These are phyloP conservation scores for Anthophora plumipes DNA, from an alignment of 2,888 invertebrate genomes.

Conservation along the genomic window DNA sequence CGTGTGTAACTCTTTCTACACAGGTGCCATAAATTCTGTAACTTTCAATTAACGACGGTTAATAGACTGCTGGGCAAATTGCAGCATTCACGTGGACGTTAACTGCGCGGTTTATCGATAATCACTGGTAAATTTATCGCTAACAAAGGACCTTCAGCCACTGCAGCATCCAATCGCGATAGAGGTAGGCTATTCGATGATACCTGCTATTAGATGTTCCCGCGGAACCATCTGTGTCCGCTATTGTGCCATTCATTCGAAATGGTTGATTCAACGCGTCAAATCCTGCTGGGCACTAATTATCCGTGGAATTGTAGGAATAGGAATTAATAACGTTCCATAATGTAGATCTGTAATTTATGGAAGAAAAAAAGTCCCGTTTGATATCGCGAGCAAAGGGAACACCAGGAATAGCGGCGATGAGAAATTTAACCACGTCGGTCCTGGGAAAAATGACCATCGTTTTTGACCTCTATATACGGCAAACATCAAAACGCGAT, in stretches of 20 bases:
- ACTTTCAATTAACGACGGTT: constrained; percentile 22
- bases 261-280: not conserved
- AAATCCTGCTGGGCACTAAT: not conserved
- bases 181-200: not conserved
- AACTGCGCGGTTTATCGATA: constrained; percentile 2
- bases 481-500: constrained; percentile 21
- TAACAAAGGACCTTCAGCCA: not conserved
- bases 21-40: not conserved
- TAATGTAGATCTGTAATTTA: not conserved
- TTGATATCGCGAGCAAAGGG: not conserved
- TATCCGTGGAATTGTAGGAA: not conserved
- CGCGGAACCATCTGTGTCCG: not conserved
- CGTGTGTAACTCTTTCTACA: not conserved
- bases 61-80: not conserved
- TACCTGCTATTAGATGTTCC: not conserved
- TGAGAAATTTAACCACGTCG: not conserved
- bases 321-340: not conserved
- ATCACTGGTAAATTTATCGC: constrained; percentile 11
- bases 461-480: not conserved
- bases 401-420: not conserved
- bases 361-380: not conserved
- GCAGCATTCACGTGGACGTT: not conserved
- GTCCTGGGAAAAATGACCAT: not conserved
- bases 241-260: not conserved
- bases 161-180: not conserved